These are phyloP conservation scores for Lepus timidus DNA, from an alignment of 2,113 vertebrate species.

Conservation along the genomic window DNA sequence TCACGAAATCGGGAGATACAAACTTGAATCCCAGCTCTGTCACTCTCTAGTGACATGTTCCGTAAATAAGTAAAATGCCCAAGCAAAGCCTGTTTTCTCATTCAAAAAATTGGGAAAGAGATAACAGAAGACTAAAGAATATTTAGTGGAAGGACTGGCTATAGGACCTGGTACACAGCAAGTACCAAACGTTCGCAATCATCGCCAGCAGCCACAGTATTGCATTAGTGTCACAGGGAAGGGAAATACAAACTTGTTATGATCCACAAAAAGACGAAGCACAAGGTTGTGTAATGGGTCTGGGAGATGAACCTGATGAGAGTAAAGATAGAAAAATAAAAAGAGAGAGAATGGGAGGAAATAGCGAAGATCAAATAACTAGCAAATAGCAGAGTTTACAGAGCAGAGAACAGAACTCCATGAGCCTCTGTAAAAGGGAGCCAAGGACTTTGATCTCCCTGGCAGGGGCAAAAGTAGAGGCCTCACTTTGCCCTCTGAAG, in stretches of 20 bases:
- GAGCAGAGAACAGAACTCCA: background rate
- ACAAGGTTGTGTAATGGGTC: background rate
- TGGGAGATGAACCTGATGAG: background rate
- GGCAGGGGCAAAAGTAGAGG: too few species aligned
- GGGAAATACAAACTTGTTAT: background rate
- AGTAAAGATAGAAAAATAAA: background rate
- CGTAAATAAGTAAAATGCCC: constrained; percentile 14
- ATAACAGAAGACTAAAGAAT: background rate
- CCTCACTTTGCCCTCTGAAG: too few species aligned
- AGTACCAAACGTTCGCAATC: background rate
- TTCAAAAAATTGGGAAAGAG: background rate
- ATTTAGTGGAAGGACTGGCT: background rate
- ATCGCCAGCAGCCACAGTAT: background rate
- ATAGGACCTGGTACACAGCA: background rate
- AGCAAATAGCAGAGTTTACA: background rate
- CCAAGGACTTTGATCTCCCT: background rate
- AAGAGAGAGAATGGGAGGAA: background rate
- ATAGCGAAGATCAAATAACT: background rate
- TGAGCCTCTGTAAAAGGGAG: background rate
- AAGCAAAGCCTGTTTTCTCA: constrained; percentile 23
- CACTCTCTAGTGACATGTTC: background rate
- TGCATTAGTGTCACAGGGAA: background rate
- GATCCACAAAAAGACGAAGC: constrained; percentile 15
- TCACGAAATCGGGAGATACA: constrained; percentile 15
- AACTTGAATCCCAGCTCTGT: constrained; percentile 51